These are phyloP conservation scores for Gyrodactylus salaris DNA, from an alignment of 1,140 invertebrate species.

Conservation along the genomic window DNA sequence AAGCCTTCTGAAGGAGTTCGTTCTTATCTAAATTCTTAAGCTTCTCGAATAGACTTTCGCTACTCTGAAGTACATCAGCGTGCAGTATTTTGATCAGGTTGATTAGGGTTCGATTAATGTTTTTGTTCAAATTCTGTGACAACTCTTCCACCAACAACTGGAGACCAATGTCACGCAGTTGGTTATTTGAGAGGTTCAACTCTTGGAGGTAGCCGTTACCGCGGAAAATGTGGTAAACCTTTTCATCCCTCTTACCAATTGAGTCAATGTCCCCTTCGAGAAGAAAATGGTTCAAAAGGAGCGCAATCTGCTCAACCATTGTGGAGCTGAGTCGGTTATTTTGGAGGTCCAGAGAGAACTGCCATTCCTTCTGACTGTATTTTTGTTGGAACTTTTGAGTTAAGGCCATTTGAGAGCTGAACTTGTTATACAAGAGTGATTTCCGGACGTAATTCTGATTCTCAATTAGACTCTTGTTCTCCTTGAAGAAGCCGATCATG, in stretches of 20 bases:
- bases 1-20: neutral
- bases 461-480: neutral
- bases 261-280: neutral
- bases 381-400: neutral
- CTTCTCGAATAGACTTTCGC: neutral
- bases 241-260: neutral
- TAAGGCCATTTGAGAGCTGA: neutral
- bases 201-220: neutral
- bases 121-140: neutral
- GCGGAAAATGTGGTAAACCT: neutral
- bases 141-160: neutral
- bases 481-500: neutral
- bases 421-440: neutral
- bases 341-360: neutral
- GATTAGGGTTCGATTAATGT: neutral
- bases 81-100: neutral
- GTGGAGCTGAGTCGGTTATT: neutral
- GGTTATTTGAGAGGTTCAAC: neutral
- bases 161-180: neutral
- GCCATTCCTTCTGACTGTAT: neutral
- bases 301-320: neutral
- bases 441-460: neutral
- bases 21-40: neutral
- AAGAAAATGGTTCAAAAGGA: neutral
- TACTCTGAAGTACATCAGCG: neutral